Percentiles rank a stretch among this genome's conserved stretches.
Conservation (phyloP, 2,888 invertebrate genomes). For the Epinotia brunnichana region DNA sequence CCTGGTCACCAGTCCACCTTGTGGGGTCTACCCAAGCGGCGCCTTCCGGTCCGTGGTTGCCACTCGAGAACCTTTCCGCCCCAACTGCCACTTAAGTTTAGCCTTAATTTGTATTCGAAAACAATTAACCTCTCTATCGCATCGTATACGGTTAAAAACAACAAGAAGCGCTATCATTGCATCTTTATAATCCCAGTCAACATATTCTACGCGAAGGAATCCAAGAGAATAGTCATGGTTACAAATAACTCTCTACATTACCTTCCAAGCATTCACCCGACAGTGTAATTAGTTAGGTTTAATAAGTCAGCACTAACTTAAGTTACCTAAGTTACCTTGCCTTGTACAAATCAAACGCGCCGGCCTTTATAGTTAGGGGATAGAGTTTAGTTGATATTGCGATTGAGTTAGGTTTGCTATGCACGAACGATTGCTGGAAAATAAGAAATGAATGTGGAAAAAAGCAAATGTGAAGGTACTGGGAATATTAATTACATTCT, state of each 20-base stretch:
- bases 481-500: too few relatives aligned
- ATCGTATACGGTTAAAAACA: too few relatives aligned
- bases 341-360: constrained; percentile 40
- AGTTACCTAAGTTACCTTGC: constrained; percentile 16
- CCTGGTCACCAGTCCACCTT: too few relatives aligned
- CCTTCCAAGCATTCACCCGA: not conserved
- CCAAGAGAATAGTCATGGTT: not conserved
- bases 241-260: constrained; percentile 13
- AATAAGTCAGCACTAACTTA: constrained; percentile 35
- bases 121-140: too few relatives aligned
- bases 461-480: too few relatives aligned
- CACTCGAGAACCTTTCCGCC: too few relatives aligned
- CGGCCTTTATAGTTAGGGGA: constrained; percentile 24
- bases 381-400: constrained; percentile 52
- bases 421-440: constrained; percentile 42
- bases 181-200: not conserved
- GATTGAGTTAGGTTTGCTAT: constrained; percentile 49
- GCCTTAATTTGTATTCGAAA: too few relatives aligned
- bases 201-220: constrained; percentile 9
- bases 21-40: too few relatives aligned
- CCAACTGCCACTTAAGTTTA: too few relatives aligned
- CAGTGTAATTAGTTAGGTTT: constrained; percentile 35
- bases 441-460: not conserved
- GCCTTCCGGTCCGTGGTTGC: too few relatives aligned
- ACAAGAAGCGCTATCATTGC: not conserved